Evolutionary conservation across 2,888 invertebrate genomes (phyloP), one percentile per base, ranked within the genome.

Genomic region (Sericinus montela): DNA sequence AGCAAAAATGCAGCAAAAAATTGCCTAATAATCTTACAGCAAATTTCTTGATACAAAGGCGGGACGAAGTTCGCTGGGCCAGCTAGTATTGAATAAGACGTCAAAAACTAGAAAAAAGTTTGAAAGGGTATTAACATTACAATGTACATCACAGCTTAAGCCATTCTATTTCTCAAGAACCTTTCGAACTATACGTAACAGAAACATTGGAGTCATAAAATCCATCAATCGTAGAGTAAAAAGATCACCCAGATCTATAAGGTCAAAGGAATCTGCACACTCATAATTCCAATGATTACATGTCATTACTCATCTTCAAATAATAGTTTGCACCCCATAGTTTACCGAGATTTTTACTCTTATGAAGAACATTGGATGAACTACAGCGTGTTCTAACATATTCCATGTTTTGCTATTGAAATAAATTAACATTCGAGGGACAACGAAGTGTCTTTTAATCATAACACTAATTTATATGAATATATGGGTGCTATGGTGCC

Each of bases 291-390:
- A 75, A 72, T 73, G 78, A 78, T 75, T 82, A 70, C 62, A 58
- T 58, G 74, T 74, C 82, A 86, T 87, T 82, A 85, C 68, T 87
- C 84, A 86, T 80, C 78, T 77, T 84, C 81, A 76, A 79, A 81
- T 80, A 83, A 82, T 82, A 83, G 78, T 86, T 86, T 83, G 79
- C 86, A 83, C 85, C 83, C 84, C 72, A 83, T 84, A 75, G 80
- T 76, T 82, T 76, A 75, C 69, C 58, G 63, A 66, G 67, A 69
- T 68, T 72, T 72, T 69, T 74, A 72, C 66, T 64, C 58, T 58
- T 66, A 59, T 54, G 60, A 65, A 61, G 56, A 57, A 56, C 60
- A 58, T 56, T 57, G 53, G 51, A 54, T 56, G 54, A 61, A 51
- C 51, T 62, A 50, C 57, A 59, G 54, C 28, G 41, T 42, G 50